Conservation (phyloP, 2,797 vertebrate genomes). For the Peromyscus nudipes region DNA sequence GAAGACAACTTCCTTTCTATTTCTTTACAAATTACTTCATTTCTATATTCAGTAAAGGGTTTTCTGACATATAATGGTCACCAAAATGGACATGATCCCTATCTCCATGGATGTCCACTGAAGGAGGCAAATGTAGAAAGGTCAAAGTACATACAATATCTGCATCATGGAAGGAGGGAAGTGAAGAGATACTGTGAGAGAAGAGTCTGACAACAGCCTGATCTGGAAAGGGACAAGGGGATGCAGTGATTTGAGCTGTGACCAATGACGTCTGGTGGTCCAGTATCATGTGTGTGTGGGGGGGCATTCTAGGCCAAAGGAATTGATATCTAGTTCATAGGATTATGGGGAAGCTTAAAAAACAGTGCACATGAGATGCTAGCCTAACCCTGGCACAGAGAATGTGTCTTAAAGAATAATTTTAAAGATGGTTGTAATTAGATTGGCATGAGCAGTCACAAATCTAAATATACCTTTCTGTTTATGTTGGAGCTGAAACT, state of each 20-base stretch:
- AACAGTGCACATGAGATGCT: not conserved
- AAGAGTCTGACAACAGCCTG: not conserved
- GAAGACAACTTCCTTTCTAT: not conserved
- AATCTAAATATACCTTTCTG: not conserved
- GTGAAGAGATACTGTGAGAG: not conserved
- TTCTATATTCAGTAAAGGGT: not conserved
- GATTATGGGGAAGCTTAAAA: slow-evolving; percentile 13
- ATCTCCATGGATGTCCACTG: not conserved
- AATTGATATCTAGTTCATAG: not conserved
- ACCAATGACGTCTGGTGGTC: not conserved
- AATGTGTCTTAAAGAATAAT: not conserved
- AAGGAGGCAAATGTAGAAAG: not conserved
- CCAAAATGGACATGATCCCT: not conserved
- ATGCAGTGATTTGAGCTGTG: not conserved
- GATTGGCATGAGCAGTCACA: not conserved
- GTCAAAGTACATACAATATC: not conserved
- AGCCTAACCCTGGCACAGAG: not conserved
- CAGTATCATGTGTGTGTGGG: not conserved
- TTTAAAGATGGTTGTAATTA: not conserved
- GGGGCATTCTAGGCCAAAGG: not conserved
- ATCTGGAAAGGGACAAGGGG: not conserved
- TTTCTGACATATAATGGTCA: not conserved
- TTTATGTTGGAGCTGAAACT: slow-evolving; percentile 23
- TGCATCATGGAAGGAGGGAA: not conserved
- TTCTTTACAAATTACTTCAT: not conserved